phyloP scores from a whole-genome alignment of 2,888 invertebrate species.

The Bombylius major region DNA sequence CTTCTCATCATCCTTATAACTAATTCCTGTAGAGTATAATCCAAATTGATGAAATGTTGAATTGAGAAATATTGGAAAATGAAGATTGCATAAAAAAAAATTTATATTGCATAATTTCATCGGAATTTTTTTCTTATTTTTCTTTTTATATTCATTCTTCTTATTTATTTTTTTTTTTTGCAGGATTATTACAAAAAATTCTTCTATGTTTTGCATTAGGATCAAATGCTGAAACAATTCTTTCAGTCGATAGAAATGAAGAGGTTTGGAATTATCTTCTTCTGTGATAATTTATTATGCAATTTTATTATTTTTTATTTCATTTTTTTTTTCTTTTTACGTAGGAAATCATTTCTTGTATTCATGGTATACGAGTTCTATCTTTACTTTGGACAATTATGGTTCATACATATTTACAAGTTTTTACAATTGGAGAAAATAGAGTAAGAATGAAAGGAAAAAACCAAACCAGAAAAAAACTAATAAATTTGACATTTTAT shows the following conservation, averaged over 20 bases:
- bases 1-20: too few species aligned
- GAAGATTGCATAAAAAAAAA: too few species aligned
- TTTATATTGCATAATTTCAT: too few species aligned
- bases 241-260: conserved; percentile 48
- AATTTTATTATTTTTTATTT: neutral
- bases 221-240: conserved; percentile 60
- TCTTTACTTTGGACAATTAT: conserved; percentile 73
- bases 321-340: neutral
- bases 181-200: conserved; percentile 35
- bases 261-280: conserved; percentile 22
- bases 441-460: conserved; percentile 21
- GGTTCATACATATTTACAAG: conserved; percentile 72
- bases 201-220: conserved; percentile 63
- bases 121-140: neutral
- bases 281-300: neutral
- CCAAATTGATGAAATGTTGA: too few species aligned
- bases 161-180: neutral
- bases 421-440: conserved; percentile 65
- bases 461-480: too few species aligned
- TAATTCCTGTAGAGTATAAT: too few species aligned
- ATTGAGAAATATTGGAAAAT: too few species aligned
- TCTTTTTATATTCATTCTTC: too few species aligned
- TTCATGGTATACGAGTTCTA: conserved; percentile 65
- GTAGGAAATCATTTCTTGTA: conserved; percentile 55
- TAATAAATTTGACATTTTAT: too few species aligned